Evolutionary conservation across 2,113 vertebrate species (phyloP).

Genomic region (Xiphophorus couchianus): DNA sequence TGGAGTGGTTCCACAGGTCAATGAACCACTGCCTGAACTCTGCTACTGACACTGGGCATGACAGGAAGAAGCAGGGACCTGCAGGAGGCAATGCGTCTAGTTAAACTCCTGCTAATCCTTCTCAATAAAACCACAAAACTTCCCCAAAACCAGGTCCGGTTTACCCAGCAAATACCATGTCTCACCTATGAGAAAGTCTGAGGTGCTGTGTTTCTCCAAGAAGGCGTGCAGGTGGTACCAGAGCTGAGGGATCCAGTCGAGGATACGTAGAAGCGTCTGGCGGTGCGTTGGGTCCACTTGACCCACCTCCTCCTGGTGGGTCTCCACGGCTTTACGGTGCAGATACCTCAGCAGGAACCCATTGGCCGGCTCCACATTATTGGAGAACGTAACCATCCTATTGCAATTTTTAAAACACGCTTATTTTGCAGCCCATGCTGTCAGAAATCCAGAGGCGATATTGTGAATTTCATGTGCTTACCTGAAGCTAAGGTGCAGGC

Average conservation of each 20-base stretch:
- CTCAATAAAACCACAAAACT: neutral
- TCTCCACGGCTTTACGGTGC: constrained; percentile 91
- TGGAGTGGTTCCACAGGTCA: constrained; percentile 97
- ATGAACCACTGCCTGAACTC: constrained; percentile 98
- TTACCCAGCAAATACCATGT: neutral
- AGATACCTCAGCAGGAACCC: constrained; percentile 94
- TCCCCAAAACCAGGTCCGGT: neutral
- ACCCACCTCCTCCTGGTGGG: constrained; percentile 79
- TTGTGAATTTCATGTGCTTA: constrained; percentile 42
- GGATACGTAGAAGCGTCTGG: constrained; percentile 86
- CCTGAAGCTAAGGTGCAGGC: constrained; percentile 97
- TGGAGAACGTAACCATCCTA: constrained; percentile 96
- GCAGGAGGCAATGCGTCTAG: neutral
- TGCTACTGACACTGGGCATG: constrained; percentile 91
- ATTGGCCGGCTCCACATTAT: constrained; percentile 95
- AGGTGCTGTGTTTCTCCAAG: constrained; percentile 97
- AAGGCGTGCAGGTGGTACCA: constrained; percentile 98
- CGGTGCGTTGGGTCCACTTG: constrained; percentile 79
- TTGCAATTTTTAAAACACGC: neutral
- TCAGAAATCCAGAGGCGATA: neutral
- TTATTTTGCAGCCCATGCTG: neutral
- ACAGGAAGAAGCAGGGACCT: constrained; percentile 98
- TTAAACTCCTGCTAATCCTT: neutral
- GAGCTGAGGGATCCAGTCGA: constrained; percentile 96
- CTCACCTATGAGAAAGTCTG: constrained; percentile 96